Evolutionary conservation across 2,888 invertebrate species (phyloP).

Genomic region (Danaus chrysippus): DNA sequence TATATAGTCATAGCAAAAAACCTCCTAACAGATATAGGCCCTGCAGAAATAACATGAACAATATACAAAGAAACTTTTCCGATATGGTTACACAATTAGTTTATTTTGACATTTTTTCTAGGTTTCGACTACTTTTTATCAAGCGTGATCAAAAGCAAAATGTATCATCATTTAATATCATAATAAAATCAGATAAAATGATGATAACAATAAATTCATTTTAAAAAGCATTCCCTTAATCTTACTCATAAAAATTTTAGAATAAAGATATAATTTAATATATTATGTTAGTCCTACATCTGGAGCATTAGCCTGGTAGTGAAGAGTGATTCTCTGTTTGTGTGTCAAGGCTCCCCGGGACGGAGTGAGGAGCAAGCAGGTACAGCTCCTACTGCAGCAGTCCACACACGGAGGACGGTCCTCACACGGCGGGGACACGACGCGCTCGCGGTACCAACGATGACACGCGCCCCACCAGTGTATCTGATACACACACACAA

Average conservation of each 20-base stretch:
- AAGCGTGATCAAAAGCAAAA: too few relatives aligned
- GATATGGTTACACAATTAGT: too few relatives aligned
- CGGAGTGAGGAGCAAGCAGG: conserved; percentile 47
- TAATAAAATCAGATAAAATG: background rate
- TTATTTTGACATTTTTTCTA: too few relatives aligned
- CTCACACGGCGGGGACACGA: conserved; percentile 35
- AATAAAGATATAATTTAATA: too few relatives aligned
- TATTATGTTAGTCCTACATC: conserved; percentile 35
- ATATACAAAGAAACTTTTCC: too few relatives aligned
- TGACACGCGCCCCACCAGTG: conserved; percentile 45
- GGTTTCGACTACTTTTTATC: too few relatives aligned
- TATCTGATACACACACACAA: conserved; percentile 37
- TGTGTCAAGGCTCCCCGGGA: conserved; percentile 41
- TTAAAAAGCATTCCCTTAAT: too few relatives aligned
- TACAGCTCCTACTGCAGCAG: conserved; percentile 45
- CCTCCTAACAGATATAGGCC: too few relatives aligned
- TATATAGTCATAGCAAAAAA: too few relatives aligned
- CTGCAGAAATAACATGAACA: too few relatives aligned
- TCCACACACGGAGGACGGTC: conserved; percentile 37
- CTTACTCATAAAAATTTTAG: too few relatives aligned
- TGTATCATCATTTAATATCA: too few relatives aligned
- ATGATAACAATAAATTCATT: background rate
- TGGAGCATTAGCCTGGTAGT: conserved; percentile 47
- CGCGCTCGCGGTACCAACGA: conserved; percentile 47
- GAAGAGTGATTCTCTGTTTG: conserved; percentile 22